Evolutionary conservation across 2,113 vertebrate species (phyloP), one percentile per base, ranked within the genome.

Genomic region (Prunella fulvescens): DNA sequence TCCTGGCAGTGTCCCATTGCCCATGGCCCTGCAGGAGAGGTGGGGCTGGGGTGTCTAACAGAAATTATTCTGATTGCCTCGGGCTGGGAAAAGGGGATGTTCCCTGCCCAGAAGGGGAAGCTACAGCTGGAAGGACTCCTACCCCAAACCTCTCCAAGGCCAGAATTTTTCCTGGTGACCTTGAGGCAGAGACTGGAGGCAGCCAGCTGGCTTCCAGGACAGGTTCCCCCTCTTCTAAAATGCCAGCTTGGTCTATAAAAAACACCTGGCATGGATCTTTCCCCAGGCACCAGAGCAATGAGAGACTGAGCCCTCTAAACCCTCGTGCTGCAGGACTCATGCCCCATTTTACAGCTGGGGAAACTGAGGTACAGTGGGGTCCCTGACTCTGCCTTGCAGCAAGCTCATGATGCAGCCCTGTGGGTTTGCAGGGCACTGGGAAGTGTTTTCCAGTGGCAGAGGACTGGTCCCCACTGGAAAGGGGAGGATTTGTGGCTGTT

Each of bases 11-110:
- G 18, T 64, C 44, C 54, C n/a, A 7, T 47, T 4, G 1, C n/a
- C 44, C 3, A 2, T 1, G 3, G 51, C 26, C 0, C 0, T 9
- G 39, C 20, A 58, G 57, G 18, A 35, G 25, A 14, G 26, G 42
- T 0, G 6, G 1, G 4, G 11, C 37, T 67, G 50, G 23, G 33
- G 40, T 64, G 25, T 50, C 13, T 1, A 0, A 31, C 4, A 25
- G 58, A 29, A 80, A 42, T 31, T 8, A 40, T 54, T 44, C 19
- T 48, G 39, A 35, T 6, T 3, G 5, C 16, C 31, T 48, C 0
- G 0, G 56, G 64, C 67, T 86, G 54, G n/a, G 17, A 77, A 37
- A 73, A 91, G 23, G 19, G 8, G 24, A 35, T 45, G 57, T 86
- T 81, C 33, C 22, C 44, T 37, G 7, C 23, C 48, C 31, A 22